Percentiles rank a stretch among this genome's conserved stretches.
These are phyloP conservation scores for Atrichornis clamosus DNA, from an alignment of 2,113 vertebrate genomes.

Conservation along the genomic window DNA sequence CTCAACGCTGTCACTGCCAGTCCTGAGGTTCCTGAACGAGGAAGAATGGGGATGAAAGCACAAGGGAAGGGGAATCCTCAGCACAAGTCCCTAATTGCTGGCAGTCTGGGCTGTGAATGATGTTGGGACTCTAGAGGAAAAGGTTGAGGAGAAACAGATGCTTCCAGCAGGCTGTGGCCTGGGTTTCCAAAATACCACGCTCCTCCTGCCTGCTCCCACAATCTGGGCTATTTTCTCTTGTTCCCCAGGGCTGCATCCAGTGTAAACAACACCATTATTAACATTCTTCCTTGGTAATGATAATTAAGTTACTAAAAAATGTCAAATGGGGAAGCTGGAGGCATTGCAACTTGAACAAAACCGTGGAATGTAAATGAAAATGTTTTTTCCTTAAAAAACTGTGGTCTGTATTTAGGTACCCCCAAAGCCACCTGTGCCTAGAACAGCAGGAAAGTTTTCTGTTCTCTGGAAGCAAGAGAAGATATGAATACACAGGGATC, in stretches of 20 bases:
- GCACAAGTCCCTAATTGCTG: not conserved
- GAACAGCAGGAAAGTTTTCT: not conserved
- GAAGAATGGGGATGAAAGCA: not conserved
- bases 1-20: accelerated
- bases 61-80: not conserved
- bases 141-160: constrained; percentile 50
- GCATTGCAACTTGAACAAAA: not conserved
- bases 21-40: not conserved
- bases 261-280: constrained; percentile 49
- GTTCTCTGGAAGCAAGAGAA: not conserved
- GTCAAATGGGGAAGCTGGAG: constrained; percentile 34
- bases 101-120: constrained; percentile 2
- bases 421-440: not conserved
- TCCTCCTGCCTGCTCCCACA: not conserved
- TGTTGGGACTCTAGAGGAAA: constrained; percentile 16
- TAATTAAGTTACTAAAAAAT: constrained; percentile 59
- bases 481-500: not conserved
- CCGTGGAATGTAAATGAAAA: not conserved
- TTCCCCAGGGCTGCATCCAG: constrained; percentile 26
- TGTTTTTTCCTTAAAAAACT: not conserved
- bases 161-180: constrained; percentile 27
- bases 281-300: constrained; percentile 39
- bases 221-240: constrained; percentile 32
- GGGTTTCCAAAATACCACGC: constrained; percentile 37
- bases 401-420: not conserved